A percentile compares a stretch with the other conserved stretches of the same genome.
These are phyloP conservation scores for Flexamia atlantica DNA, from an alignment of 2,888 invertebrate species.

Conservation along the genomic window DNA sequence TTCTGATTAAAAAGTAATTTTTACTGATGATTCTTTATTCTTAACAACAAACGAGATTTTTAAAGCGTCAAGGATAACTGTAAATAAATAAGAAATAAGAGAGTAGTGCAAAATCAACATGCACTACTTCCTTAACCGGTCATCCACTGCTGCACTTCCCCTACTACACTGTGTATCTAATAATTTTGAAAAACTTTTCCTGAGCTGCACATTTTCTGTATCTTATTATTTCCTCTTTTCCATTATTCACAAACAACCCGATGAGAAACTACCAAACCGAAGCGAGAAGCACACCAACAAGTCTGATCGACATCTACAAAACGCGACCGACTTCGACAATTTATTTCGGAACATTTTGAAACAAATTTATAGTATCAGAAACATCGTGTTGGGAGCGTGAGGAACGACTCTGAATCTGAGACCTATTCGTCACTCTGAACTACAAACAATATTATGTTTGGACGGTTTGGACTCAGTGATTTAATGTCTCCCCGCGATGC, in stretches of 20 bases:
- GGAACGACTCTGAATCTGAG: neutral
- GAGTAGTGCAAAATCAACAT: no score
- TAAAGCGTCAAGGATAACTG: no score
- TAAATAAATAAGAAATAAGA: no score
- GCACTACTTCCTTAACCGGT: no score
- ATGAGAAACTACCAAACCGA: neutral
- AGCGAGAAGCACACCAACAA: neutral
- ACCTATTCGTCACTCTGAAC: neutral
- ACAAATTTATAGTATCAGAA: conserved; percentile 10
- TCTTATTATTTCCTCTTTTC: no score
- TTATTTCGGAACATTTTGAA: neutral
- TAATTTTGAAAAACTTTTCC: no score
- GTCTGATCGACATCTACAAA: neutral
- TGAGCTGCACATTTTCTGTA: no score
- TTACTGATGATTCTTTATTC: no score
- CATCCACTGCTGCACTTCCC: no score
- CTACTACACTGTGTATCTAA: no score
- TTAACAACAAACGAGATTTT: no score
- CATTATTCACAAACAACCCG: neutral
- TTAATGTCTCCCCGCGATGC: neutral
- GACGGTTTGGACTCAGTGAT: conserved; percentile 11
- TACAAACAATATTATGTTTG: conserved; percentile 11
- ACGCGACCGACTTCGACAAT: neutral
- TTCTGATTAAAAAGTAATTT: no score
- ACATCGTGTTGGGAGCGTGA: neutral